phyloP scores from a whole-genome alignment of 92 coral and sea anemone species.

The Porites rus region DNA sequence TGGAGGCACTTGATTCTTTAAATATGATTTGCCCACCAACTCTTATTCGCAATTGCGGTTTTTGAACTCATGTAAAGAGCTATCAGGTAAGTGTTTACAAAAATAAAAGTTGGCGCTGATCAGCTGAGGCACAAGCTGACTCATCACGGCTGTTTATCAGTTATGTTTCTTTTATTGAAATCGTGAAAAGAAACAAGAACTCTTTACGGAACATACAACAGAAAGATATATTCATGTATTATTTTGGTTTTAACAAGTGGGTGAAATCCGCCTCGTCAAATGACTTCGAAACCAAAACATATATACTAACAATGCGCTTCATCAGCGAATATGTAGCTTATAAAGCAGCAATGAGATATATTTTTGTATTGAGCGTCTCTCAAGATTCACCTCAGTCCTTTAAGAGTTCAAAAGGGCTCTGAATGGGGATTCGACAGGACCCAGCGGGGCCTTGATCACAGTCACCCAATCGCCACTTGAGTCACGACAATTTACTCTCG shows the following conservation, averaged over 20 bases:
- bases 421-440: slow-evolving; percentile 55
- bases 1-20: slow-evolving; percentile 39
- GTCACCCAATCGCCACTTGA: slow-evolving; percentile 53
- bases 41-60: slow-evolving; percentile 53
- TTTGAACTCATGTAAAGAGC: slow-evolving; percentile 40
- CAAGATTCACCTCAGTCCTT: slow-evolving; percentile 12
- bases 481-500: slow-evolving; percentile 42
- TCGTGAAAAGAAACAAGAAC: background rate
- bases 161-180: background rate
- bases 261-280: slow-evolving; percentile 1
- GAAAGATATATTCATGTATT: background rate
- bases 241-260: background rate
- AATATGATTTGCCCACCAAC: slow-evolving; percentile 43
- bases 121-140: slow-evolving; percentile 15
- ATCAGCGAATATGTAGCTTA: background rate
- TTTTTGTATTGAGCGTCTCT: slow-evolving; percentile 8
- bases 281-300: slow-evolving; percentile 29
- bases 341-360: background rate
- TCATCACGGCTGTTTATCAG: slow-evolving; percentile 11
- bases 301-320: background rate
- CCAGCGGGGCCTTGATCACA: slow-evolving; percentile 52
- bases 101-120: slow-evolving; percentile 28
- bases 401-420: slow-evolving; percentile 28
- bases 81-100: slow-evolving; percentile 50
- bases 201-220: background rate